Evolutionary conservation across 2,113 vertebrate species (phyloP).

Genomic region (Camarhynchus parvulus): DNA sequence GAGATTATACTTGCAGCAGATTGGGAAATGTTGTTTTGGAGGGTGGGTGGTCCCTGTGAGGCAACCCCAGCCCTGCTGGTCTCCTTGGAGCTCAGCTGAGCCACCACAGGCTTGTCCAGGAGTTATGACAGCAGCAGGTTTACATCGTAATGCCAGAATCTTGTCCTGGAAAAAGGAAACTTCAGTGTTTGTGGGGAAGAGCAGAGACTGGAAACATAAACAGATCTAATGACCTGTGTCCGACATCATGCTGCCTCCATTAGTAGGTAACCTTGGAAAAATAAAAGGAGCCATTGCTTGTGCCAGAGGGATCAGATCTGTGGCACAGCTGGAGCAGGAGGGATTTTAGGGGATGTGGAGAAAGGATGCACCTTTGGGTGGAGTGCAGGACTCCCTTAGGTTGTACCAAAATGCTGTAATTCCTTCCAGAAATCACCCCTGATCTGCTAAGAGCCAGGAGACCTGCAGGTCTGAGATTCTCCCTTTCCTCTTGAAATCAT

Average conservation of each 20-base stretch:
- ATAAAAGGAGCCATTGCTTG: background rate
- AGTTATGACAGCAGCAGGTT: background rate
- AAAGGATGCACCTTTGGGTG: background rate
- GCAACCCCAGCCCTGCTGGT: background rate
- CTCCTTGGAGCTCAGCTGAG: background rate
- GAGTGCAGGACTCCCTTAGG: background rate
- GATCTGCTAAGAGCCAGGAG: background rate
- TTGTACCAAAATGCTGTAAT: background rate
- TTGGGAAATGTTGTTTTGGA: background rate
- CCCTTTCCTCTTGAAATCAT: background rate
- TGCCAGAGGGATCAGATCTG: background rate
- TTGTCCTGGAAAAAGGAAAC: background rate
- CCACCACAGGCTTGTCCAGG: background rate
- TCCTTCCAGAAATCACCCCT: background rate
- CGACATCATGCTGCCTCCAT: rapidly evolving
- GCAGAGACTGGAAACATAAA: background rate
- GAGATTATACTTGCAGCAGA: background rate
- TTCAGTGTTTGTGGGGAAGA: background rate
- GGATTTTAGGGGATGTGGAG: background rate
- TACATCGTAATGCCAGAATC: rapidly evolving
- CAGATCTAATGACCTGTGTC: background rate
- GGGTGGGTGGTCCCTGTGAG: background rate
- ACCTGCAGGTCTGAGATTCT: background rate
- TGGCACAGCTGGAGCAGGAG: rapidly evolving
- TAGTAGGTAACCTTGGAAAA: background rate